Conservation (phyloP, 2,113 vertebrate species). For the Acinonyx jubatus region DNA sequence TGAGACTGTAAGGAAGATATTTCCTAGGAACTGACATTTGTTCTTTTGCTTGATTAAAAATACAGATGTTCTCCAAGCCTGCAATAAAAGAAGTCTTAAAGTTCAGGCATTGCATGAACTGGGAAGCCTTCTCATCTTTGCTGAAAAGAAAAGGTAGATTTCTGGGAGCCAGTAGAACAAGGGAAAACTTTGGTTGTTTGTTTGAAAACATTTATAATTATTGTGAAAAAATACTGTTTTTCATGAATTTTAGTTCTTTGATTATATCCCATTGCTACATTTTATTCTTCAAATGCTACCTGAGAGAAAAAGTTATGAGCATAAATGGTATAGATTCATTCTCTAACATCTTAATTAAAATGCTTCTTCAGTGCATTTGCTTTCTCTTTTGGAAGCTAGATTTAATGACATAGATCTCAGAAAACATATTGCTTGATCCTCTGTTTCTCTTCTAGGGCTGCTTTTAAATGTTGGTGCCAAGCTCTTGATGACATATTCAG, state of each 20-base stretch:
- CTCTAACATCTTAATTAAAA: neutral
- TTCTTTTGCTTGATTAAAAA: conserved; percentile 75
- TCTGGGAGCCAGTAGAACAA: conserved; percentile 19
- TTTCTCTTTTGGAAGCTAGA: neutral
- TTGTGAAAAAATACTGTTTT: neutral
- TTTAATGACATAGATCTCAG: neutral
- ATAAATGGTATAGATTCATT: neutral
- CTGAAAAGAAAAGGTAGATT: conserved; percentile 90
- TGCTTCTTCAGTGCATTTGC: neutral
- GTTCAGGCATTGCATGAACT: conserved; percentile 92
- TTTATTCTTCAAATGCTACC: neutral
- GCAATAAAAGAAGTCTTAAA: conserved; percentile 87
- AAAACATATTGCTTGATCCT: neutral
- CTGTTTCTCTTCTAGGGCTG: conserved; percentile 85
- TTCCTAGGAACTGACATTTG: conserved; percentile 55
- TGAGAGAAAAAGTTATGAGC: neutral
- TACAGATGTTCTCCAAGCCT: conserved; percentile 90
- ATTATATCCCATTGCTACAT: neutral
- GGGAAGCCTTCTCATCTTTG: conserved; percentile 92
- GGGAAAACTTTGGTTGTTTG: neutral
- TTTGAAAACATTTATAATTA: neutral
- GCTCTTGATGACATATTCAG: conserved; percentile 92
- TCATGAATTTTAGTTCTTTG: neutral
- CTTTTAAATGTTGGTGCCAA: conserved; percentile 92
- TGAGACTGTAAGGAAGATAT: conserved; percentile 49